Conservation (phyloP, 2,113 vertebrate species). For the Centropristis striata region DNA sequence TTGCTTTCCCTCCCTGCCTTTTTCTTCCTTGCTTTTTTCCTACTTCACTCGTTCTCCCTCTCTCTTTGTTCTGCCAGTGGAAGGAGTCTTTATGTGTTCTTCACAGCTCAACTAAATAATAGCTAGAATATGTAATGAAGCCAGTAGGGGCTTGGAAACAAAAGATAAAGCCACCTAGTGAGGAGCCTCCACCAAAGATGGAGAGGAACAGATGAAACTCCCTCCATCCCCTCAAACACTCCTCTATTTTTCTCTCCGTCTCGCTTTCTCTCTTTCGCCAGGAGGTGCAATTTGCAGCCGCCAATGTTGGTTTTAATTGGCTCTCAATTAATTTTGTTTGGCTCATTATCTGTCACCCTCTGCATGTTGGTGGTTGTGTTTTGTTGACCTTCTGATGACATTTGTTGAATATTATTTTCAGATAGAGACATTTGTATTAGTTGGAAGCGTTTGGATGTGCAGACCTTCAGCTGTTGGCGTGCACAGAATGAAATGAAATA, state of each 20-base stretch:
- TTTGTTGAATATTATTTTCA: conserved; percentile 22
- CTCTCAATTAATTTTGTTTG: conserved; percentile 60
- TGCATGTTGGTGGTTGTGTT: conserved; percentile 12
- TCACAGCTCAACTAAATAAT: conserved; percentile 48
- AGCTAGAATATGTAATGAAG: conserved; percentile 73
- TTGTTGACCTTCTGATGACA: conserved; percentile 43
- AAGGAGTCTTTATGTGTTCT: conserved; percentile 48
- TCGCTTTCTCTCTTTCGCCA: not conserved
- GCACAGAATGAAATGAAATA: not conserved
- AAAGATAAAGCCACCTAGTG: conserved; percentile 52
- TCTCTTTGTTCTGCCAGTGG: conserved; percentile 23
- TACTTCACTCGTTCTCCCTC: not conserved
- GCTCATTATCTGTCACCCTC: conserved; percentile 45
- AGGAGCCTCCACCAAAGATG: conserved; percentile 48
- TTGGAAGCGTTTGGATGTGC: not conserved
- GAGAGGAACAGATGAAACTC: conserved; percentile 39
- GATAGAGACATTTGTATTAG: conserved; percentile 6
- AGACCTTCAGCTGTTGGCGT: not conserved
- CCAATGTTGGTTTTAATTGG: conserved; percentile 51
- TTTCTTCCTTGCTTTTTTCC: not conserved
- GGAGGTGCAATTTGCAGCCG: conserved; percentile 35
- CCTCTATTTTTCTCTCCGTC: conserved; percentile 2
- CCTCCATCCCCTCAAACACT: conserved; percentile 26
- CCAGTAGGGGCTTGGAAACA: conserved; percentile 60
- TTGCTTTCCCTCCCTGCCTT: not conserved